Base-by-base conservation (phyloP, 1,140 invertebrate species). In the Drosophila arizonae region DNA sequence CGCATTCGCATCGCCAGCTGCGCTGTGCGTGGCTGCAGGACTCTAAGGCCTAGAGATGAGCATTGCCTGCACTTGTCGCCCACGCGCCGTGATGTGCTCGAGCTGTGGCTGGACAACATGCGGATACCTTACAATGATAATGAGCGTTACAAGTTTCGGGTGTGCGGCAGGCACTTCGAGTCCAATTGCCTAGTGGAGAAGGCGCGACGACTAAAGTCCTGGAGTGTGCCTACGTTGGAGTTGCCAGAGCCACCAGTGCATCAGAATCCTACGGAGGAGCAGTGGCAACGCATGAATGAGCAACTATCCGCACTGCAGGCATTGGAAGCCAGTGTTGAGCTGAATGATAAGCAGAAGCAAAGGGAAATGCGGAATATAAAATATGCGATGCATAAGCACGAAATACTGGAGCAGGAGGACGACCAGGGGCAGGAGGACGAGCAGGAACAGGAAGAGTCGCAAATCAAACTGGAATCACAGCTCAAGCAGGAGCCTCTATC, bases 161-260 rank as follows among this genome's bases (percentile, higher is more conserved):
- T 91, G 15, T 91, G 90, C 30, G 65, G 64, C 55, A 69, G 60
- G 13, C 88, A 90, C 60, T 90, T 90, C 50, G 88, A 90, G 61
- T 4, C 77, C 5, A 28, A 13, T 2, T 87, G 84, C 28, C 50
- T 64, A 6, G 57, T 63, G 10, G 73, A 77, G 11, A 69, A 61
- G 9, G 61, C 41, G 6, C 66, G 68, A 0, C 67, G 76, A 0
- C 24, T 89, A 24, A 63, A 65, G 6, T 39, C 72, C 0, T 89
- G 86, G 86, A 78, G 81, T n/a, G 66, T 89, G 33, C 85, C 85
- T 0, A 89, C 85, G 5, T 28, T 89, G 24, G 57, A 67, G 11
- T 36, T 89, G 6, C 81, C 81, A 0, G 54, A 48, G 6, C 15
- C 73, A 10, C n/a, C 63, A 0, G 11, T 73, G 3, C 67, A 88